A percentile compares a stretch with the other conserved stretches of the same genome.
Evolutionary conservation across 2,113 vertebrate species (phyloP).

Genomic region (Montifringilla adamsi): DNA sequence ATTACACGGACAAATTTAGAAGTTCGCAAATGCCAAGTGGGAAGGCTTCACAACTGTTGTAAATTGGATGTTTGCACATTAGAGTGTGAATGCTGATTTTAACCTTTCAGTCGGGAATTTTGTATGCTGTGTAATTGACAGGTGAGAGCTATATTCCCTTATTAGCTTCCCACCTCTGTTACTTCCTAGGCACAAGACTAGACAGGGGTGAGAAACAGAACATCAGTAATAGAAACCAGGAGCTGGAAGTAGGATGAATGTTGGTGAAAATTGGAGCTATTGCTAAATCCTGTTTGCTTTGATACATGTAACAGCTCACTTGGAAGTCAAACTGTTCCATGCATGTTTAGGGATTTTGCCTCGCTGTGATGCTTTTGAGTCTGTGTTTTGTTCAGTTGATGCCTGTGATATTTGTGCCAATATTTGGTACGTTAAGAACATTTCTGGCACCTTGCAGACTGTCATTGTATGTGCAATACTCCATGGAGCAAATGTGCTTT

Average conservation of each 20-base stretch:
- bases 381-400: background rate
- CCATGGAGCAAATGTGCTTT: background rate
- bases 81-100: background rate
- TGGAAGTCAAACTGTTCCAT: background rate
- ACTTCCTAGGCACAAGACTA: background rate
- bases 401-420: background rate
- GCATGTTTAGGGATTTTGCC: background rate
- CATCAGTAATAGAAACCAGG: background rate
- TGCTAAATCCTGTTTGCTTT: background rate
- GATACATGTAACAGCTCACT: background rate
- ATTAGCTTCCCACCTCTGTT: background rate
- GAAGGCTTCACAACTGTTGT: background rate
- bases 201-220: background rate
- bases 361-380: background rate
- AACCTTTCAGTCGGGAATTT: background rate
- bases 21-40: background rate
- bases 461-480: background rate
- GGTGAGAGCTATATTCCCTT: background rate
- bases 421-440: background rate
- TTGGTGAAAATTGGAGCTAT: background rate
- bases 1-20: background rate
- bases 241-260: background rate
- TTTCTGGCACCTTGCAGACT: background rate
- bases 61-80: conserved; percentile 9
- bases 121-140: background rate